These are phyloP conservation scores for Balaeniceps rex DNA, from an alignment of 2,113 vertebrate species.

Conservation along the genomic window DNA sequence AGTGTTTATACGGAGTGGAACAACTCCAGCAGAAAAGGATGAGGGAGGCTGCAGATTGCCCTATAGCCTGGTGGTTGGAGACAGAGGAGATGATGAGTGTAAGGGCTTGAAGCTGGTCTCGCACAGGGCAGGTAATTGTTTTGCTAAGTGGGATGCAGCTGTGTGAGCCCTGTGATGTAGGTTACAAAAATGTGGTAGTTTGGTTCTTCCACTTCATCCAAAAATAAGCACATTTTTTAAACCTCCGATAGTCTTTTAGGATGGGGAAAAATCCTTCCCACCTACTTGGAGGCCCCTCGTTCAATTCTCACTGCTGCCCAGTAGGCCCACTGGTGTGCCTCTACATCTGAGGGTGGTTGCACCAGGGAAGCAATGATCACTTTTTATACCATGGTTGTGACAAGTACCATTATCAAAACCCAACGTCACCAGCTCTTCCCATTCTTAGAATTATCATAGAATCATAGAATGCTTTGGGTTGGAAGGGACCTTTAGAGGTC, in stretches of 20 bases:
- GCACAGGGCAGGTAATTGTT: not conserved
- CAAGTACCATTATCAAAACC: not conserved
- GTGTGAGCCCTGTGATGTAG: not conserved
- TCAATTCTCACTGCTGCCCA: not conserved
- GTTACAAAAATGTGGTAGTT: not conserved
- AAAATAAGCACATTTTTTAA: not conserved
- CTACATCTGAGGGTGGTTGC: not conserved
- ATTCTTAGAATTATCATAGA: too few relatives aligned
- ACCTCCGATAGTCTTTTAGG: not conserved
- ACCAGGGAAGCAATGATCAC: not conserved
- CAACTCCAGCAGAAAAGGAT: not conserved
- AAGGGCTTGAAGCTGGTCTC: not conserved
- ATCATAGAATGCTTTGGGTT: too few relatives aligned
- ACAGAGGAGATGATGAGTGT: not conserved
- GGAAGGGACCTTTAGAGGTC: too few relatives aligned
- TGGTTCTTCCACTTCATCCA: not conserved
- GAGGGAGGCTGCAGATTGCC: not conserved
- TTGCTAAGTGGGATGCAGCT: not conserved
- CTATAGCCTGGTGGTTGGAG: not conserved
- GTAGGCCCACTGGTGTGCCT: not conserved
- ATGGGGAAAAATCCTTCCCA: not conserved
- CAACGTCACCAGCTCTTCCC: not conserved
- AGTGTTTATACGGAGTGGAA: not conserved
- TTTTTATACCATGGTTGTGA: not conserved
- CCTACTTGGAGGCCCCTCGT: not conserved